Evolutionary conservation across 2,888 invertebrate genomes (phyloP), one percentile per base, ranked within the genome.

Genomic region (Deilephila porcellus): DNA sequence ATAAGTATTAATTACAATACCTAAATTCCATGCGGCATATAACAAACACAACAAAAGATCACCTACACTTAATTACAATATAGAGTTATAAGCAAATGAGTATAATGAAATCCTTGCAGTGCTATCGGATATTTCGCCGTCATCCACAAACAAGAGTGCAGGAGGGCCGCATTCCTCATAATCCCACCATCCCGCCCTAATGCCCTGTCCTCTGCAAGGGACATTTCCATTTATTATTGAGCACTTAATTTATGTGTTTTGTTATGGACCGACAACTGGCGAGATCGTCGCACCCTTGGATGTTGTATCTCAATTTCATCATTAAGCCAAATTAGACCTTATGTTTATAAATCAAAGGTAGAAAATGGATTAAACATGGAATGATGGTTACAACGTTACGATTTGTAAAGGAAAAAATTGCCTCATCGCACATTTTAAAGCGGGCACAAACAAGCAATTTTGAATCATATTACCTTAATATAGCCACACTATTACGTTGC

Each of bases 191-290:
- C 94, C 94, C 91, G 91, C 92, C 93, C 91, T 94, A 94, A 94
- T 93, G 93, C 93, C 91, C 93, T 92, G 94, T 93, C 93, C 93
- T 93, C 94, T 95, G 95, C 93, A 90, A 91, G 90, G 94, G 95
- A 95, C 95, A 95, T 93, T 94, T 93, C 94, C 95, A 95, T 95
- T 95, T 95, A 95, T 95, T 95, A 95, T 94, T 94, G 94, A 94
- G 94, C 94, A 94, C 95, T 94, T 95, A 95, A 95, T 95, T 95
- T 95, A 95, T 95, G 94, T 94, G 94, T 94, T 94, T 94, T 94
- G 93, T 94, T 93, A 94, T 94, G 94, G 94, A 93, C 94, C 93
- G 88, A 93, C 92, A 91, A 91, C 92, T 89, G 88, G 88, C 83
- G 82, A 84, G 76, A 80, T 77, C 81, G 84, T 82, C 83, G 84